Base-by-base conservation (phyloP, 2,888 invertebrate species). In the Drosophila tanythrix region DNA sequence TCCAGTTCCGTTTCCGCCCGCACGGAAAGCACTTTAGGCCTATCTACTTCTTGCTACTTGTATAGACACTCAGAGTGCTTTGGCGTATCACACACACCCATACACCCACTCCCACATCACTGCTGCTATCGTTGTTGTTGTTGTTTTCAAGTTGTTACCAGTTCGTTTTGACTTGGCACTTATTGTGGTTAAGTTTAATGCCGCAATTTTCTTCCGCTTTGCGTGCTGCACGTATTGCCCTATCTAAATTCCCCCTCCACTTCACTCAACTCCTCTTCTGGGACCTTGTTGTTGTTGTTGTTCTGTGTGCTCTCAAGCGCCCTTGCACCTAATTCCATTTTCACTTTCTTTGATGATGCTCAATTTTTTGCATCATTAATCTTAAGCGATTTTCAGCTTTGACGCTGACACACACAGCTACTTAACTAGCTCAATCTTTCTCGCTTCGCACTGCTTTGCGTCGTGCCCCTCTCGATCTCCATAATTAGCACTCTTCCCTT, bases 361-460 rank as follows among this genome's bases (percentile, higher is more conserved):
- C 88, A 90, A 88, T 87, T 90, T 89, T 90, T 74, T 88, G 87
- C 90, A 83, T 87, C 87, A 87, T 88, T 87, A 88, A 87, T 87
- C 87, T 88, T 90, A 70, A 81, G 90, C 90, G 90, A 85, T 82
- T 86, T 89, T 79, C 88, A 85, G 86, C 81, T 88, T 81, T 88
- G 74, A 79, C 82, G 73, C 72, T 81, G 89, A 81, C 83, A 70
- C 81, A 79, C 60, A 63, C 46, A 53, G 27, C 65, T 53, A 70
- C 81, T 51, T 59, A 35, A 21, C 31, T 55, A n/a, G 5, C 56
- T 11, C 57, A 13, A 21, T 21, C 48, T 29, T 33, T 25, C 25
- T 11, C 21, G 2, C 35, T 15, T 36, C n/a, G 8, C 29, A 43
- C 48, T 50, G n/a, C 48, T 50, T 27, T 7, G 18, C 10, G 18